Conservation (phyloP, 2,113 vertebrate species). For the Sorex araneus region DNA sequence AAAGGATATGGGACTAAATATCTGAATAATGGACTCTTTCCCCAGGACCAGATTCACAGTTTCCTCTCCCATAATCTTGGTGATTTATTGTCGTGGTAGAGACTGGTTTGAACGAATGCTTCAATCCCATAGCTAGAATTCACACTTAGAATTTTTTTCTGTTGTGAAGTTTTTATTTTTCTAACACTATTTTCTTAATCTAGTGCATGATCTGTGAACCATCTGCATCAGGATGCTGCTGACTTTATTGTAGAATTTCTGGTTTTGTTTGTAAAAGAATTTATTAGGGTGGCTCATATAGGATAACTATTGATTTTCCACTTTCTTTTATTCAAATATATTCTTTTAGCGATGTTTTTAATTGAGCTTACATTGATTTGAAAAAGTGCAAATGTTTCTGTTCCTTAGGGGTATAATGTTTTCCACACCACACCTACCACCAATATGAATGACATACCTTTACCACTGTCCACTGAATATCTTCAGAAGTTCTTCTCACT, state of each 20-base stretch:
- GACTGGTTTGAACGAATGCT: background rate
- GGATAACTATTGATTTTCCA: background rate
- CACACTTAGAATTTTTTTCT: background rate
- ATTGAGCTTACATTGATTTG: too few species aligned
- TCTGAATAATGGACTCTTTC: background rate
- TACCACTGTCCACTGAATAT: too few species aligned
- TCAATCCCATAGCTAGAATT: background rate
- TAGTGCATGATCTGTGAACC: background rate
- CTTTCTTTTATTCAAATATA: background rate
- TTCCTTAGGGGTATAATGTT: too few species aligned
- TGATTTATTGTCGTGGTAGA: background rate
- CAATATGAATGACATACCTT: too few species aligned
- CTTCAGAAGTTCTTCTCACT: too few species aligned
- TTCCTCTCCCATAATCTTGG: background rate
- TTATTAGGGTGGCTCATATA: background rate
- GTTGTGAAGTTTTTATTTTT: background rate
- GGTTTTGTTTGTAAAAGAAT: background rate
- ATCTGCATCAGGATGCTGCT: conserved; percentile 15
- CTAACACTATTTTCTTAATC: conserved; percentile 26
- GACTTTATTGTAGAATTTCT: background rate
- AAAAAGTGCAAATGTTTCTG: too few species aligned
- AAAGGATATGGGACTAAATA: background rate
- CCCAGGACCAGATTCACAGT: background rate
- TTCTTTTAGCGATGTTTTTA: background rate
- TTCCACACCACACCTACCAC: too few species aligned